Evolutionary conservation across 92 coral and sea anemone species (phyloP).

Genomic region (Galaxea fascicularis): DNA sequence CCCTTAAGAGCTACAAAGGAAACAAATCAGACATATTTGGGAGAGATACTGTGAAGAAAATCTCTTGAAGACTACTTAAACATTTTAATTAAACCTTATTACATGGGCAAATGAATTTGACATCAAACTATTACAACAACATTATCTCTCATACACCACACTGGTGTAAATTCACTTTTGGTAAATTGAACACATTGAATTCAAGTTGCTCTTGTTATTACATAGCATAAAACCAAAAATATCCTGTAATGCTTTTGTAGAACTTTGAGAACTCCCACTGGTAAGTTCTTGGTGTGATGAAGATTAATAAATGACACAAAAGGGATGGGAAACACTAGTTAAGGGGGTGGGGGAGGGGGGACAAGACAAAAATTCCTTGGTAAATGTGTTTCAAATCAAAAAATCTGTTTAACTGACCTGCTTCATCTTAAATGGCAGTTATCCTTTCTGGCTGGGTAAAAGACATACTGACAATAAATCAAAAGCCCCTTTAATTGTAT

Average conservation of each 20-base stretch:
- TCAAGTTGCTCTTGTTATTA: too few species aligned
- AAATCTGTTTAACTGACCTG: neutral
- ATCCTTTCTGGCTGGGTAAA: neutral
- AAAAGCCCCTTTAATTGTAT: too few species aligned
- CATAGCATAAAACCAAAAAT: too few species aligned
- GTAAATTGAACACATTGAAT: neutral
- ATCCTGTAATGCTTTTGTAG: too few species aligned
- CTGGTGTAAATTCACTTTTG: neutral
- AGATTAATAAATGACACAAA: too few species aligned
- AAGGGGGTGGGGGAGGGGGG: neutral
- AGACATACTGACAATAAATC: neutral
- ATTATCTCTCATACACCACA: neutral
- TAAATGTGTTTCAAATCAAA: neutral
- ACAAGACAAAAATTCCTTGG: neutral
- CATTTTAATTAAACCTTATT: too few species aligned
- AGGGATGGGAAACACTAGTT: too few species aligned
- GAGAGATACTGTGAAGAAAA: too few species aligned
- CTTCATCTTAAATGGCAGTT: neutral
- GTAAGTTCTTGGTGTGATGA: too few species aligned
- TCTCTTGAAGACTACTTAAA: neutral
- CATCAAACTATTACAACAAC: neutral
- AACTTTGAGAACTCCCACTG: too few species aligned
- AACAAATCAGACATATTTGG: too few species aligned
- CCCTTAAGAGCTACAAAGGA: too few species aligned
- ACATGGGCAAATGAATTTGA: neutral